These are phyloP conservation scores for Camponotus vicinus DNA, from an alignment of 1,140 invertebrate species.

Conservation along the genomic window DNA sequence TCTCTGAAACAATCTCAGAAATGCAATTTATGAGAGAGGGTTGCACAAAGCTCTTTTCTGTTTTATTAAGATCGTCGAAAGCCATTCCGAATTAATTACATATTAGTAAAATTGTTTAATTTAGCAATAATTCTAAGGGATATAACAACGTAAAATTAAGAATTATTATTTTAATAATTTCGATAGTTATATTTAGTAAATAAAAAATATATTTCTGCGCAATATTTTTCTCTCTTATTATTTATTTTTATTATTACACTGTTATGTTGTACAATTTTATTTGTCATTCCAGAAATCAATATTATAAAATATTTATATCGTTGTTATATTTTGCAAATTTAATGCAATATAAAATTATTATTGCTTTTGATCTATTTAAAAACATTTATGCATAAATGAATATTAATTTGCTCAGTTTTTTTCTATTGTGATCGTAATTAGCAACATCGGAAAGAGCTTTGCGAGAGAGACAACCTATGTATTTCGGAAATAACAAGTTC, in stretches of 20 bases:
- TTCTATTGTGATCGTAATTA: background rate
- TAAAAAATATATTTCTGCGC: background rate
- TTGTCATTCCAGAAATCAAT: background rate
- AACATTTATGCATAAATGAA: background rate
- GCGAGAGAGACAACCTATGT: too few species aligned
- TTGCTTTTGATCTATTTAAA: background rate
- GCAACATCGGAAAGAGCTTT: background rate
- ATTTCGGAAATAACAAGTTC: background rate
- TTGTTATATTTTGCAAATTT: slow-evolving; percentile 4
- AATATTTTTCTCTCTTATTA: background rate
- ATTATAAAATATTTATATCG: slow-evolving; percentile 24
- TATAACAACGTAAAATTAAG: background rate
- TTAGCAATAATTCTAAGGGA: background rate
- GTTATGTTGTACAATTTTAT: background rate
- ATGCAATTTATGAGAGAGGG: background rate
- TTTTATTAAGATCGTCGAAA: slow-evolving; percentile 19
- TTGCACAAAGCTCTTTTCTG: background rate
- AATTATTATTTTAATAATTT: background rate
- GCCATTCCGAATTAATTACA: background rate
- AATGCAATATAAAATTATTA: background rate
- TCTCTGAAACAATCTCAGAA: background rate
- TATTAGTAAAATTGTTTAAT: background rate
- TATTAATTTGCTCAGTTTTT: background rate
- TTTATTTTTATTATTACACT: background rate
- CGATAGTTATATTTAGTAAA: background rate